phyloP scores from a whole-genome alignment of 1,140 invertebrate genomes.

The Globodera ellingtonae region DNA sequence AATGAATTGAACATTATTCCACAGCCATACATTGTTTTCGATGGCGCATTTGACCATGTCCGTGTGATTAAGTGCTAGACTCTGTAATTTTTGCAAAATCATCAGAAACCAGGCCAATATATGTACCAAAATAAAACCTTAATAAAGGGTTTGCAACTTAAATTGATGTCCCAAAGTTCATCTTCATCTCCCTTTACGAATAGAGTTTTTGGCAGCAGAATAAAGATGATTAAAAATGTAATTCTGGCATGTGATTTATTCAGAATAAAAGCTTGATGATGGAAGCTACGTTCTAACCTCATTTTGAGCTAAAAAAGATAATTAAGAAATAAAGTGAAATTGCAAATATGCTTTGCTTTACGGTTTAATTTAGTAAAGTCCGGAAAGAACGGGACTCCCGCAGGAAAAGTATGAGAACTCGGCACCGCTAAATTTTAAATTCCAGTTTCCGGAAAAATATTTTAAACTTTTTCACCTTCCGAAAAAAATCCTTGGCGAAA shows the following conservation, averaged over 20 bases:
- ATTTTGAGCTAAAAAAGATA: too few relatives aligned
- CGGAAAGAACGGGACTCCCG: too few relatives aligned
- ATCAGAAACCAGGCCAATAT: neutral
- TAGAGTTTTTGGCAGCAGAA: neutral
- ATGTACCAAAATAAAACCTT: neutral
- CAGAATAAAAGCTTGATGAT: neutral
- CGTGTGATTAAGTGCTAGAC: neutral
- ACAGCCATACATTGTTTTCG: neutral
- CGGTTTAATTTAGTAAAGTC: too few relatives aligned
- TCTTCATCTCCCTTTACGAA: neutral
- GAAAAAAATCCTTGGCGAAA: too few relatives aligned
- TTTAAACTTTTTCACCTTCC: too few relatives aligned
- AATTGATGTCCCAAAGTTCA: slow-evolving; percentile 15
- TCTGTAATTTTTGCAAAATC: slow-evolving; percentile 4
- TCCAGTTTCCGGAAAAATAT: too few relatives aligned
- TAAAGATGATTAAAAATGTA: neutral
- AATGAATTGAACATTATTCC: neutral
- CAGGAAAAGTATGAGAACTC: too few relatives aligned
- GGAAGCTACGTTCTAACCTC: too few relatives aligned
- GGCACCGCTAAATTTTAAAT: too few relatives aligned
- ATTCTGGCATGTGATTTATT: neutral
- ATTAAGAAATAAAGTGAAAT: too few relatives aligned
- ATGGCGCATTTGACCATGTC: slow-evolving; percentile 15
- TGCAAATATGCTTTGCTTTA: too few relatives aligned
- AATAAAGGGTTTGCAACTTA: neutral